phyloP scores from a whole-genome alignment of 2,113 vertebrate species.

The Oplegnathus fasciatus region DNA sequence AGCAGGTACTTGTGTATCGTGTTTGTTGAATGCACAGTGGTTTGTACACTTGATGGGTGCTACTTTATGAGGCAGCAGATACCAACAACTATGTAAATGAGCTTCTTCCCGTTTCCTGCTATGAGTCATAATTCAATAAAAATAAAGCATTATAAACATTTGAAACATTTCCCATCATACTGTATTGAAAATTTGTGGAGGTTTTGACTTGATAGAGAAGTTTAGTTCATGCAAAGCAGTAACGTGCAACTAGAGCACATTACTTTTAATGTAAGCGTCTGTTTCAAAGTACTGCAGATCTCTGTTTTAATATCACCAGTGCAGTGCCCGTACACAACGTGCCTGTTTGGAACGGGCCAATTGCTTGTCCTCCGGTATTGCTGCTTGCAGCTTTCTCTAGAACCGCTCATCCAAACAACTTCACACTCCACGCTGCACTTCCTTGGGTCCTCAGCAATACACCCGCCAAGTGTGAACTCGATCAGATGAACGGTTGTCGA shows the following conservation, averaged over 20 bases:
- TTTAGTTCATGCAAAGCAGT: conserved; percentile 5
- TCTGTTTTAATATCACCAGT: background rate
- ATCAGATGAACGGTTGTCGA: too few species aligned
- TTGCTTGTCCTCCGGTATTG: too few species aligned
- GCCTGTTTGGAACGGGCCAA: too few species aligned
- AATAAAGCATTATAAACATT: conserved; percentile 21
- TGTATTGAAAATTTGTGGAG: background rate
- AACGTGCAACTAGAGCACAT: background rate
- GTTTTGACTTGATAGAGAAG: conserved; percentile 12
- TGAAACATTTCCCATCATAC: conserved; percentile 10
- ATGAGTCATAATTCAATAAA: conserved; percentile 56
- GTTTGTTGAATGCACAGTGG: conserved; percentile 63
- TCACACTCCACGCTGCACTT: too few species aligned
- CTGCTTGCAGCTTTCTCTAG: too few species aligned
- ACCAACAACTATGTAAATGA: conserved; percentile 68
- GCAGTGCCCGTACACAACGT: too few species aligned
- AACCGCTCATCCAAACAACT: too few species aligned
- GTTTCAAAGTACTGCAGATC: background rate
- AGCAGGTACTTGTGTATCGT: conserved; percentile 63
- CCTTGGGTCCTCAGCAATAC: too few species aligned
- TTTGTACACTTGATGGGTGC: conserved; percentile 52
- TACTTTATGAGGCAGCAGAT: conserved; percentile 69
- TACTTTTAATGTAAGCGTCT: background rate
- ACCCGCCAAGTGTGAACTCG: too few species aligned
- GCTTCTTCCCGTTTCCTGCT: conserved; percentile 52